Base-by-base conservation (phyloP, 2,888 invertebrate genomes). In the Andrena praecox region DNA sequence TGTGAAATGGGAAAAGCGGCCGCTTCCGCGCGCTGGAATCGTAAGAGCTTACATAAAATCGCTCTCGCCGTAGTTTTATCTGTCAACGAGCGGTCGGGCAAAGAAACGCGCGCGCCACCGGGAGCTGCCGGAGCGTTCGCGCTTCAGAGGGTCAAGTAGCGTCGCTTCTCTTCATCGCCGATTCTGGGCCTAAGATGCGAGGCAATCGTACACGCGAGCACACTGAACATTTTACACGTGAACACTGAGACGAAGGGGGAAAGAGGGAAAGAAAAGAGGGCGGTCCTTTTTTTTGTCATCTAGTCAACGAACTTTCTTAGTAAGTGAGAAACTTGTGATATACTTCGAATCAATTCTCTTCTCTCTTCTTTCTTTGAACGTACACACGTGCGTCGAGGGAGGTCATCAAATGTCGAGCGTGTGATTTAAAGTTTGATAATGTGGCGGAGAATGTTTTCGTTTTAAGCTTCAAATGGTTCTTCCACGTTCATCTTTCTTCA, bases 281-380 rank as follows among this genome's bases (percentile, higher is more conserved):
- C 60, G 66, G 73, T 71, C 54, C 72, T 75, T 89, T 86, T 86
- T 20, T 76, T 76, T 83, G 79, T 87, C 80, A 84, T 90, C 84
- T 83, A 88, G 82, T 85, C 87, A 86, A 86, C 86, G 86, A 88
- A 85, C 74, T 78, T 78, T 72, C 62, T 76, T 78, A 74, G 71
- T 69, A 70, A 59, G 63, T 31, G 80, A 77, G 59, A 80, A 59
- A 75, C 60, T 75, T 82, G 83, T 82, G 83, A 82, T 84, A 42
- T 42, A 82, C 31, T 52, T 35, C 66, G 60, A 50, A 31, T 68
- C 75, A 35, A 62, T 68, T 66, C 56, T 54, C 8, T 82, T 73
- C 31, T 67, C 77, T 82, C 27, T 63, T 42, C 42, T 42, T 42
- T 42, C 42, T 42, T 16, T 42, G 12, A 1, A 42, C 42, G 12